Base-by-base conservation (phyloP, 1,140 invertebrate genomes). In the Aphelenchoides avenae region DNA sequence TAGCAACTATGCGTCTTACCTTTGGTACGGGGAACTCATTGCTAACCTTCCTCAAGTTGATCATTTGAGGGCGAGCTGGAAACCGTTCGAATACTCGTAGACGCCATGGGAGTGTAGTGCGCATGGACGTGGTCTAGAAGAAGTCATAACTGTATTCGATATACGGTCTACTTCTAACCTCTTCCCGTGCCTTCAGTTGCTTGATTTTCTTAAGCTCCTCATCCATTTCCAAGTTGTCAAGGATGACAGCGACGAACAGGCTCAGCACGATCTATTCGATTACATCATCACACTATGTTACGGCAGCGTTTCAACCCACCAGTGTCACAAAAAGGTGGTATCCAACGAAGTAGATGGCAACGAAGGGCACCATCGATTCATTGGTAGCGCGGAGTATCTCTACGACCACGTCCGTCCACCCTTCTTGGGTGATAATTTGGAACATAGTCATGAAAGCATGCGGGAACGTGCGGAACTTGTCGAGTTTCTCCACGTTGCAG, bases 361-460 rank as follows among this genome's bases (percentile, higher is more conserved):
- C 92, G 30, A 97, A 81, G 0, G 92, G 91, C n/a, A 91, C 91
- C 56, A 71, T 52, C 26, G 55, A 94, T 80, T 88, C 85, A 64
- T 88, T 86, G 26, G 88, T 91, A 58, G 88, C 81, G 61, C 79
- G 84, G 89, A 97, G 93, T 3, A 96, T 89, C 79, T 95, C 93
- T 1, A 93, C 89, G 46, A 80, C 71, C 30, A 81, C 74, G 34
- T 81, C 80, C 15, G 77, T 78, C 94, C 94, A 98, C 2, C 91
- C 94, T 83, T 99, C 94, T 85, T 98, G 92, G 1, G 91, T 96
- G 33, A 98, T 82, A 70, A 98, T 96, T 87, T 97, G 92, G 79
- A 98, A 99, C 93, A 98, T 98, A 37, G 90, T 92, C 91, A 96
- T 95, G 71, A 97, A 94, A 18, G 93, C 93, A 86, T 91, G 91